A percentile compares a stretch with the other conserved stretches of the same genome.
These are phyloP conservation scores for Spea multiplicata DNA, from an alignment of 2,113 vertebrate genomes.

Conservation along the genomic window DNA sequence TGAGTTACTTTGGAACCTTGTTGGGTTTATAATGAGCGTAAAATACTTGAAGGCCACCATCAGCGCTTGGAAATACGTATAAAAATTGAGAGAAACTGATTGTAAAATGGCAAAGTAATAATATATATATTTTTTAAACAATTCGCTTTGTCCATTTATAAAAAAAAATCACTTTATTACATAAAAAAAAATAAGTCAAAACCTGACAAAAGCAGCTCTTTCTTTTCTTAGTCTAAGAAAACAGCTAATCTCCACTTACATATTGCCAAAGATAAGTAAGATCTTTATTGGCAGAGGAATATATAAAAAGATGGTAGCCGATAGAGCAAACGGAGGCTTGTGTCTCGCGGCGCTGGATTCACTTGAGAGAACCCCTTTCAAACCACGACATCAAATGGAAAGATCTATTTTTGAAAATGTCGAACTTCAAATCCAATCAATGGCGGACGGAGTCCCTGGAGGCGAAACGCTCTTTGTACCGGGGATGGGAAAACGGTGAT, in stretches of 20 bases:
- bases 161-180: too few relatives aligned
- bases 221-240: not conserved
- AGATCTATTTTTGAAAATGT: constrained; percentile 28
- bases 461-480: constrained; percentile 6
- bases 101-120: too few relatives aligned
- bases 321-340: not conserved
- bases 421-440: constrained; percentile 31
- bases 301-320: not conserved
- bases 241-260: not conserved
- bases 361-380: constrained; percentile 17
- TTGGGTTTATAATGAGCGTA: too few relatives aligned
- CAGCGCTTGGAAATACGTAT: too few relatives aligned
- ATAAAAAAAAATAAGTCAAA: not conserved
- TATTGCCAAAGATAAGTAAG: not conserved
- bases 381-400: constrained; percentile 10
- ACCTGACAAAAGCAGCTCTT: not conserved
- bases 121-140: too few relatives aligned
- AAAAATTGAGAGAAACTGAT: too few relatives aligned
- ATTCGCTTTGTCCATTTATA: too few relatives aligned
- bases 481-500: not conserved
- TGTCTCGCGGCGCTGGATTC: constrained; percentile 1
- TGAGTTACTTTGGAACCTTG: too few relatives aligned
- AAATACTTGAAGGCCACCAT: too few relatives aligned
- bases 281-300: not conserved
- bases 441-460: not conserved